Base-by-base conservation (phyloP, 2,888 invertebrate species). In the Drosophila heteroneura region DNA sequence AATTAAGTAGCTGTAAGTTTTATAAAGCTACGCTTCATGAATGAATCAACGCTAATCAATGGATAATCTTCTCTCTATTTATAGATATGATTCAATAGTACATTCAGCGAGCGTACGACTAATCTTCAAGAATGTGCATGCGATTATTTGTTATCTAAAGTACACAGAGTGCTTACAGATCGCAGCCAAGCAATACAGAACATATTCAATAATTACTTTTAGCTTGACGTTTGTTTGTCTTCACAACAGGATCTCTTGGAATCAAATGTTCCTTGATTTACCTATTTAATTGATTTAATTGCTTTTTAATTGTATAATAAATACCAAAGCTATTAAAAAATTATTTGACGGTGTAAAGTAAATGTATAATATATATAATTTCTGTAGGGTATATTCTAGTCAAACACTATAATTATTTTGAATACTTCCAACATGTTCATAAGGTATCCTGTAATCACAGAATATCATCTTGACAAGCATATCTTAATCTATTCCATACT, bases 61-160 rank as follows among this genome's bases (percentile, higher is more conserved):
- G 81, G 57, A 39, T 39, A 39, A 57, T 57, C n/a, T 69, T 73
- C 73, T 72, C 69, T 39, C 87, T 85, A 87, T 85, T 85, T 85
- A 86, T 85, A 85, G 74, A 68, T 67, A 81, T 85, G 85, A 85
- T 68, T 62, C 64, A n/a, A 56, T 28, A 59, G n/a, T 53, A 61
- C 19, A 56, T 16, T 37, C 51, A 44, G 19, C 16, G n/a, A 60
- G 14, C 16, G 26, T 51, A 49, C 54, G 47, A 51, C n/a, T 54
- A 56, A 57, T 39, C 57, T 62, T 44, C 33, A 68, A 61, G 57
- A 71, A 62, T 59, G 35, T 57, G 64, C 54, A 58, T 71, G 71
- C 59, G 71, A 71, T 84, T 84, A 81, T 51, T 83, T 76, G 75
- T 83, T 83, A 85, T 83, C 83, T 83, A 74, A 85, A 83, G 83